Base-by-base conservation (phyloP, 2,113 vertebrate species). In the Oncorhynchus keta region DNA sequence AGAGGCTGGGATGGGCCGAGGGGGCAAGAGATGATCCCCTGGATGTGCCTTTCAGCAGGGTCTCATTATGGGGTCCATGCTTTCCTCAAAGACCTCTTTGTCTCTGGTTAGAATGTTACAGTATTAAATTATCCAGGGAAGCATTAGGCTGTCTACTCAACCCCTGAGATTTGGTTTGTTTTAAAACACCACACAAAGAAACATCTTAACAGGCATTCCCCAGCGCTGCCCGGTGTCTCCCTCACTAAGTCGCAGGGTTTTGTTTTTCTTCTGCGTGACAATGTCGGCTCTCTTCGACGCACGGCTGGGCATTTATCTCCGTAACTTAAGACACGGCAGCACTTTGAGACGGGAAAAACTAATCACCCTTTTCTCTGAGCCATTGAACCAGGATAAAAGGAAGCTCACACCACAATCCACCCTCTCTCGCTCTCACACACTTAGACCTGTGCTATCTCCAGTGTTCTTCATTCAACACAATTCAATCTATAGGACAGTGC, bases 71-170 rank as follows among this genome's bases (percentile, higher is more conserved):
- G 61, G 70, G 83, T 91, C 69, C 84, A 68, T 79, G 61, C 28
- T 73, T 72, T 64, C 72, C 87, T 94, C 93, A 95, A 94, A 94
- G 92, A 81, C 74, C 62, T 81, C 91, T 94, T 95, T 95, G 94
- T 96, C 48, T 88, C 73, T 69, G 48, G 9, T 59, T 64, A 76
- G 79, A 88, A 88, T 82, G 87, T 87, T 90, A 81, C 77, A 84
- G 77, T 88, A 80, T 89, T 89, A 85, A 83, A 84, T 92, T 86
- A 88, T 89, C 82, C 74, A 73, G 71, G 77, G 73, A 68, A 75
- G 74, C 78, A 83, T 78, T 74, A 76, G 76, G 13, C 51, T 68
- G 75, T 75, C 75, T 73, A 2, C 72, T 80, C 74, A 51, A 70
- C 62, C 39, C 65, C 49, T 62, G 57, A 80, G 35, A 28, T 30